A percentile compares a stretch with the other conserved stretches of the same genome.
Conservation (phyloP, 2,888 invertebrate genomes). For the Callyntrura sp. region DNA sequence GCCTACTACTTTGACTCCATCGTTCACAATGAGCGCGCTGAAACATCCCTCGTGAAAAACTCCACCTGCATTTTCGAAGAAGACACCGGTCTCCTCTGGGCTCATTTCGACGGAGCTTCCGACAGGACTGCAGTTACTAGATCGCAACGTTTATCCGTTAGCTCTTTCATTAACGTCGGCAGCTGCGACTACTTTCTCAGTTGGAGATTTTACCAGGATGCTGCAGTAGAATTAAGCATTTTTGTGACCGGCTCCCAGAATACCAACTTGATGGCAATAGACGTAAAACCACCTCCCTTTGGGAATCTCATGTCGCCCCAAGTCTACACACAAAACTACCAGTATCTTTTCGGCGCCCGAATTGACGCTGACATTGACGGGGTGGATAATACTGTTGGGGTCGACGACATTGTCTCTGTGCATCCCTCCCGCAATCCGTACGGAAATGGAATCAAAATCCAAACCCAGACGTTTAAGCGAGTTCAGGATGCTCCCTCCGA, state of each 20-base stretch:
- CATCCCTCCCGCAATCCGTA: slow-evolving; percentile 37
- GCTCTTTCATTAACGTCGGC: slow-evolving; percentile 43
- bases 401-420: slow-evolving; percentile 43
- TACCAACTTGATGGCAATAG: slow-evolving; percentile 67
- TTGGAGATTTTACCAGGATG: slow-evolving; percentile 79
- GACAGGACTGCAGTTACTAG: slow-evolving; percentile 23
- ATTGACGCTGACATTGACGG: slow-evolving; percentile 74
- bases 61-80: slow-evolving; percentile 67
- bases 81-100: slow-evolving; percentile 42
- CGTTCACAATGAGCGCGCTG: slow-evolving; percentile 31
- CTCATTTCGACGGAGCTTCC: neutral
- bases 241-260: slow-evolving; percentile 64
- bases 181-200: slow-evolving; percentile 66
- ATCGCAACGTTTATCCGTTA: slow-evolving; percentile 67
- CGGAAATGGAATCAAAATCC: slow-evolving; percentile 59
- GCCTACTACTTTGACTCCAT: slow-evolving; percentile 40
- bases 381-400: slow-evolving; percentile 43
- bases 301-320: slow-evolving; percentile 47
- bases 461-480: slow-evolving; percentile 11
- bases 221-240: slow-evolving; percentile 62
- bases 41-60: neutral
- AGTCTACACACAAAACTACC: slow-evolving; percentile 39
- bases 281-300: slow-evolving; percentile 56
- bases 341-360: slow-evolving; percentile 51
- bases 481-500: slow-evolving; percentile 56